Percentiles rank a stretch among this genome's conserved stretches.
phyloP scores from a whole-genome alignment of 2,113 vertebrate species.

The Thryonomys swinderianus region DNA sequence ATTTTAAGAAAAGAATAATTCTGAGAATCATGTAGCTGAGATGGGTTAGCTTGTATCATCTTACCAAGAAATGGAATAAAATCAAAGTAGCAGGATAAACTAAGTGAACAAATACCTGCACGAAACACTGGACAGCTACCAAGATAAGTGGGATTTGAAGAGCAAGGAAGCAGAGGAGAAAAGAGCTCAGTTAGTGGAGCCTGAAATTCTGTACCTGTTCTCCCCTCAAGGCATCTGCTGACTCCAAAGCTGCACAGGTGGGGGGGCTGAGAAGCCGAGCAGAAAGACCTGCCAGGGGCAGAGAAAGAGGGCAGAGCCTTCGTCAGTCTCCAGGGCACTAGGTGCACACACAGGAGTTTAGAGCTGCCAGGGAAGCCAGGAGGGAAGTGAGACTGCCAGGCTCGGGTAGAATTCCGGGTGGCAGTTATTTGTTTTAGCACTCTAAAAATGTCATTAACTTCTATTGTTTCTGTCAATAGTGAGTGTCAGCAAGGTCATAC shows the following conservation, averaged over 20 bases:
- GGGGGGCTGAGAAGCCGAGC: background rate
- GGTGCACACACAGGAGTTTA: background rate
- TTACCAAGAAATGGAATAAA: conserved; percentile 18
- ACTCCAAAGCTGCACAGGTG: background rate
- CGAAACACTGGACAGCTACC: background rate
- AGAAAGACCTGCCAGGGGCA: background rate
- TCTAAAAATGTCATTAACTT: conserved; percentile 12
- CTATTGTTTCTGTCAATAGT: conserved; percentile 1
- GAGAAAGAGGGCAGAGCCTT: background rate
- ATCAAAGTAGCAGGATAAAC: background rate
- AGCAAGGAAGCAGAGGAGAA: background rate
- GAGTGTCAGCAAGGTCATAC: background rate
- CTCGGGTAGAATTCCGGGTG: background rate
- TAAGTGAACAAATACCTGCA: background rate
- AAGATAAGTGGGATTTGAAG: background rate
- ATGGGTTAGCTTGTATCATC: background rate
- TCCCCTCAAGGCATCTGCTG: background rate
- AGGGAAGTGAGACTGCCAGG: background rate
- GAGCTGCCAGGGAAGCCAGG: background rate
- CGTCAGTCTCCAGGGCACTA: background rate
- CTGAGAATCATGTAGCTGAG: background rate
- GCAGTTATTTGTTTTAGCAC: background rate
- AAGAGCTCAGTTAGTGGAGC: background rate
- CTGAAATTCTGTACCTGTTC: background rate
- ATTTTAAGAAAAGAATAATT: no score